Evolutionary conservation across 2,797 vertebrate genomes (phyloP), one percentile per base, ranked within the genome.

Genomic region (Lepus oiostolus): DNA sequence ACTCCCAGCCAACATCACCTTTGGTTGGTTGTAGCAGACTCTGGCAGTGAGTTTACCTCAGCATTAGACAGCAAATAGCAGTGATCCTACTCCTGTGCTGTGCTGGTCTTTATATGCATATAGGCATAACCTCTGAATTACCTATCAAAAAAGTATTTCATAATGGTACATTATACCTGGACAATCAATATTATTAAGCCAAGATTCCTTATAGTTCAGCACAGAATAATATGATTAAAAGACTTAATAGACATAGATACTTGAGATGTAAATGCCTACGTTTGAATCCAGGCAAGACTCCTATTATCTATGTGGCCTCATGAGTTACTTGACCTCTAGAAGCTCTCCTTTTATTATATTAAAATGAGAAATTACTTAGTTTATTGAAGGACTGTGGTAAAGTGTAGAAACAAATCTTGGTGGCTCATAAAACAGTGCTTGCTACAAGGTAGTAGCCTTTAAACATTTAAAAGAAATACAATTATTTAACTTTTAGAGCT

Each of bases 371-470:
- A 24, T 47, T n/a, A 80, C 28, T 42, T 30, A 47, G 84, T 90
- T 72, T 79, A 79, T 26, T 63, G 10, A 88, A 82, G 63, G 28
- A 4, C 5, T 80, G 6, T 83, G 35, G 32, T 52, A 74, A 95
- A 83, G 5, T 60, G 65, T 92, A 85, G n/a, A 91, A 91, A 81
- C 7, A 75, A 72, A 42, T 83, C 28, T 90, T 90, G 71, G 90
- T n/a, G 14, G 52, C 22, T 58, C 13, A 58, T 47, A 60, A 86
- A 89, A 68, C 24, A 42, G 7, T 75, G 47, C 38, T 54, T 58
- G 5, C 52, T 42, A 70, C 5, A 88, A 17, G 75, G 11, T 47
- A 76, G 12, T 8, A 19, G 5, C 30, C 76, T 88, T 7, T 91
- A 65, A 62, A 68, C 83, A 58, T 38, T 80, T 32, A 68, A 22